phyloP scores from a whole-genome alignment of 35 echinoderm and acorn worm species.

The Ptychodera flava region DNA sequence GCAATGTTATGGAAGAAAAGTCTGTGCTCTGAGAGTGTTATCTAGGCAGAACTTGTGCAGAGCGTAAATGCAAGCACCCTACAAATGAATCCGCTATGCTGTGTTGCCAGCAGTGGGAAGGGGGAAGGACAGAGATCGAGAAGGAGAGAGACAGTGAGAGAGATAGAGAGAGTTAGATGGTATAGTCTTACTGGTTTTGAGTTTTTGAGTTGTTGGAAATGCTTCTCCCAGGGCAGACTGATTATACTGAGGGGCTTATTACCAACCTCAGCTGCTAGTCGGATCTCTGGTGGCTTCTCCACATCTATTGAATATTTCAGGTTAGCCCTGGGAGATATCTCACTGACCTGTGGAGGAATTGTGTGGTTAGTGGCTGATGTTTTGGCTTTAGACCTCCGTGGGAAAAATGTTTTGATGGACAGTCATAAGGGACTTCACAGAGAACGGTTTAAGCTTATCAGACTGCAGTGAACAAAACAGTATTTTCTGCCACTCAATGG shows the following conservation, averaged over 20 bases:
- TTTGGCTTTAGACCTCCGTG: no score
- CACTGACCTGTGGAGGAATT: conserved; percentile 3
- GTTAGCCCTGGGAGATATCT: conserved; percentile 14
- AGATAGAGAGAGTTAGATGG: background rate
- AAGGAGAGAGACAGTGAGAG: background rate
- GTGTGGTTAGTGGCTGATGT: no score
- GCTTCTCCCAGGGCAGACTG: background rate
- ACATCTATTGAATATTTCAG: background rate
- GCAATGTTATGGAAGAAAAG: no score
- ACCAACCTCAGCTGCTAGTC: background rate
- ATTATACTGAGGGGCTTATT: background rate
- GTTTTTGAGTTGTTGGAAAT: conserved; percentile 1
- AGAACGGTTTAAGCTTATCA: no score
- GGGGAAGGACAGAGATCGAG: background rate
- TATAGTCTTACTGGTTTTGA: background rate
- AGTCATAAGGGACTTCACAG: no score
- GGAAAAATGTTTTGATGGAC: no score
- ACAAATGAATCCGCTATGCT: background rate
- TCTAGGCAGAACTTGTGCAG: no score
- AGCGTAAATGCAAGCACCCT: no score
- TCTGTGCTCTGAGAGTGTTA: no score
- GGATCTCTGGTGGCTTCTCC: background rate
- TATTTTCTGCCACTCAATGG: no score
- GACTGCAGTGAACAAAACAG: no score
- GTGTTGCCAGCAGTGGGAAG: background rate